Evolutionary conservation across 53 echinoderm and acorn worm species (phyloP), one percentile per base, ranked within the genome.

Genomic region (Echinometra lucunter): DNA sequence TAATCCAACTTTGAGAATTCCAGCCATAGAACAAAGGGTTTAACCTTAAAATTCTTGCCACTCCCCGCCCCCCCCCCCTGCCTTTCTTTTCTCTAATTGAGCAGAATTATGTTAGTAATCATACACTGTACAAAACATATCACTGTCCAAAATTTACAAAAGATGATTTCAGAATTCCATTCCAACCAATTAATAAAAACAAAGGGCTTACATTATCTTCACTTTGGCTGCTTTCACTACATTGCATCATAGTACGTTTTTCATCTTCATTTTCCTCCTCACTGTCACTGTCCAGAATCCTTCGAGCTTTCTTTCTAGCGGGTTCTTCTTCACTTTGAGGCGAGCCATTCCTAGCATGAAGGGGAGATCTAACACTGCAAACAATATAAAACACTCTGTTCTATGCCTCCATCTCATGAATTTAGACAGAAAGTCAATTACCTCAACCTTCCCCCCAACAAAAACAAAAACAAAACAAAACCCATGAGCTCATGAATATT

Each of bases 261-360:
- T 78, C 6, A 7, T 45, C 70, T 94, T 42, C 66, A 89, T 90
- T 47, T 38, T 95, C 95, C 37, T 96, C 97, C 28, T 97, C 97
- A 57, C 96, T 96, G 63, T 97, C 97, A 69, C 97, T 97, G 94
- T 97, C 97, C 32, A 97, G 66, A 78, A 97, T 96, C 69, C 97
- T 94, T 8, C 97, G 93, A 11, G 96, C 91, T 89, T 97, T 97
- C 95, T 97, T 97, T 57, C 81, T 78, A 13, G 95, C 66, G 70
- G 91, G 97, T 45, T 96, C 94, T 45, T 96, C 94, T 32, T 89
- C 91, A 4, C 38, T 80, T 19, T 28, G 93, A 75, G 93, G 93
- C 6, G 93, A 75, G 7, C 95, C 87, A 45, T 96, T 97, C 94
- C 96, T 96, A 7, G 92, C 80, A 35, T 96, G 96, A 78, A 97